These are phyloP conservation scores for Caenorhabditis doughertyi DNA, from an alignment of 2,888 invertebrate species.

Conservation along the genomic window DNA sequence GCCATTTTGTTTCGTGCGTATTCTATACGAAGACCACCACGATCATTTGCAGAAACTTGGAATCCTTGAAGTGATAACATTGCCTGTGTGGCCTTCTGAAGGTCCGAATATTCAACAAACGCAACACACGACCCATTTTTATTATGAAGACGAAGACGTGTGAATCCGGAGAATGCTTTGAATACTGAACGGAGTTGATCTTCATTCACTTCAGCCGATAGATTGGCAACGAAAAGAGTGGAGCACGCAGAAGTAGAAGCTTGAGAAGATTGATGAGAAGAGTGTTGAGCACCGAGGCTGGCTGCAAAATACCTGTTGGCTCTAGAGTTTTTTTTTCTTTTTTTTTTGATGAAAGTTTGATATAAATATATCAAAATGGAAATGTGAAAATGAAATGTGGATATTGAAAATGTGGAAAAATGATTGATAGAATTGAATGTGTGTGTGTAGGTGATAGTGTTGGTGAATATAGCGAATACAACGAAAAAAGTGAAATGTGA, in stretches of 20 bases:
- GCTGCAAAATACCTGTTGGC: slow-evolving; percentile 26
- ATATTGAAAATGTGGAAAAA: neutral
- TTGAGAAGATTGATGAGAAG: slow-evolving; percentile 88
- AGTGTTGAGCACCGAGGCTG: slow-evolving; percentile 39
- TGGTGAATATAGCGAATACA: slow-evolving; percentile 11
- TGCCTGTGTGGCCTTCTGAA: slow-evolving; percentile 93
- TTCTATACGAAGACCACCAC: slow-evolving; percentile 98
- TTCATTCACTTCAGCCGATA: slow-evolving; percentile 97
- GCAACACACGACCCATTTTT: slow-evolving; percentile 94
- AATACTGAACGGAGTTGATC: slow-evolving; percentile 96
- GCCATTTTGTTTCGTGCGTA: slow-evolving; percentile 99
- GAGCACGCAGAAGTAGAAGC: slow-evolving; percentile 85
- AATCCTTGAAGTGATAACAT: slow-evolving; percentile 96
- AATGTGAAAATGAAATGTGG: too few relatives aligned
- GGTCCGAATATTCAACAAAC: slow-evolving; percentile 96
- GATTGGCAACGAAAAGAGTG: slow-evolving; percentile 97
- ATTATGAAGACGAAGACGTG: slow-evolving; percentile 92
- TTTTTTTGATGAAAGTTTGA: neutral
- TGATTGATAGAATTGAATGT: neutral
- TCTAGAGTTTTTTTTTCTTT: neutral
- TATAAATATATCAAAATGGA: too few relatives aligned
- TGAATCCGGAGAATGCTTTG: slow-evolving; percentile 92
- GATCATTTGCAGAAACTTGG: slow-evolving; percentile 87
- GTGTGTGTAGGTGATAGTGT: neutral
- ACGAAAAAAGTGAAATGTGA: neutral